Evolutionary conservation across 2,888 invertebrate species (phyloP).

Genomic region (Pseudeuparius sepicola): DNA sequence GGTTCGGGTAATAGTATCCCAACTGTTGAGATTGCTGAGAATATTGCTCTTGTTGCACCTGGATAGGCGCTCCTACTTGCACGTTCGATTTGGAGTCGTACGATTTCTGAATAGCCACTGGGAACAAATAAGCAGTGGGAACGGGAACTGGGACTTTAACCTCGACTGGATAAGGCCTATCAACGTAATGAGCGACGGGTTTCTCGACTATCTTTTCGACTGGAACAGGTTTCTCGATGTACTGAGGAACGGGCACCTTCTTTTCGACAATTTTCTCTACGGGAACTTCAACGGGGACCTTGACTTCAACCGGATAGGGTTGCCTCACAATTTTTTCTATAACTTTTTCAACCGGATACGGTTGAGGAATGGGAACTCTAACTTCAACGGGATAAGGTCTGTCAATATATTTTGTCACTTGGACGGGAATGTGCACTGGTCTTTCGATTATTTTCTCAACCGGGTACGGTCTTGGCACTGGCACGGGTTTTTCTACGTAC

Average conservation of each 20-base stretch:
- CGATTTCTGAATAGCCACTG: constrained; percentile 1
- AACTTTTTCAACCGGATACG: constrained; percentile 27
- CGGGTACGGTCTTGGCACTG: constrained; percentile 24
- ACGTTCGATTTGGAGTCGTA: constrained; percentile 2
- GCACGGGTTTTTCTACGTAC: constrained; percentile 37
- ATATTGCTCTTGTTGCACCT: constrained; percentile 19
- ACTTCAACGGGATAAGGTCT: constrained; percentile 35
- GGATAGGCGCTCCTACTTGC: constrained; percentile 4
- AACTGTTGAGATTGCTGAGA: constrained; percentile 18
- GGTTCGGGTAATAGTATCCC: constrained; percentile 19
- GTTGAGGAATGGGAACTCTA: constrained; percentile 38
- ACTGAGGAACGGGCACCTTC: constrained; percentile 46
- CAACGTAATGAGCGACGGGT: constrained; percentile 27
- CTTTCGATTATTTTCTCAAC: constrained; percentile 38
- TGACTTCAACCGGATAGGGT: constrained; percentile 41
- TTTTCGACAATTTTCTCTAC: constrained; percentile 51
- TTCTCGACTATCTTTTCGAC: constrained; percentile 36
- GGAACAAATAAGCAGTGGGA: constrained; percentile 16
- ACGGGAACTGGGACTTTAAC: constrained; percentile 23
- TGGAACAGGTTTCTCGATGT: constrained; percentile 43
- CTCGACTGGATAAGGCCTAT: constrained; percentile 25
- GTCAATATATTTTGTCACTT: constrained; percentile 45
- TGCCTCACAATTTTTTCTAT: constrained; percentile 29
- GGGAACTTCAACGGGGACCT: constrained; percentile 31
- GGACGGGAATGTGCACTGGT: constrained; percentile 42